phyloP scores from a whole-genome alignment of 2,797 vertebrate species.

The Emys orbicularis region DNA sequence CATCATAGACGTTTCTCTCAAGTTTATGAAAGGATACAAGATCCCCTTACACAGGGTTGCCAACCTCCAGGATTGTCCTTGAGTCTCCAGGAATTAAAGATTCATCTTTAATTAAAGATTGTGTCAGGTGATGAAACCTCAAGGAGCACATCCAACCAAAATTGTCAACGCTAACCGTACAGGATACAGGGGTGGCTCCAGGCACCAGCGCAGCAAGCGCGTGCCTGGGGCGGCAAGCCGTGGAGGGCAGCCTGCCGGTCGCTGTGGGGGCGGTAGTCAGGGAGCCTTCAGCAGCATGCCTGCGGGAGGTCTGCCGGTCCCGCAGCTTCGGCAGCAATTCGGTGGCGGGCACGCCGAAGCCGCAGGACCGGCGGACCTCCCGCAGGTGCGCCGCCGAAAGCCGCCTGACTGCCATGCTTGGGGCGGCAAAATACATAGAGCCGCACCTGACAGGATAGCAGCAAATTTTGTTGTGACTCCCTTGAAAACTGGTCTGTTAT shows the following conservation, averaged over 20 bases:
- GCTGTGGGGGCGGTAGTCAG: too few species aligned
- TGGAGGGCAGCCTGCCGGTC: too few species aligned
- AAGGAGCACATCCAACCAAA: neutral
- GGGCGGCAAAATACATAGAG: too few species aligned
- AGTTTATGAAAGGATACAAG: neutral
- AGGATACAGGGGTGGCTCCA: neutral
- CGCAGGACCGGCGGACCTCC: too few species aligned
- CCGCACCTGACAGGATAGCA: neutral
- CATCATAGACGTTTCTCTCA: neutral
- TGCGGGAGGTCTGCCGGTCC: too few species aligned
- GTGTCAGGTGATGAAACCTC: neutral
- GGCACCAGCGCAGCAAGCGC: too few species aligned
- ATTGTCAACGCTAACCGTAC: neutral
- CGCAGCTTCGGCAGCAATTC: too few species aligned
- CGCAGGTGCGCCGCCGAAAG: too few species aligned
- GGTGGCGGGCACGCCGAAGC: too few species aligned
- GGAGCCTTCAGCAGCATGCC: too few species aligned
- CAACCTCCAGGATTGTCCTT: neutral
- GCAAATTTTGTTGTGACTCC: neutral
- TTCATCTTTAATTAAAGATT: neutral
- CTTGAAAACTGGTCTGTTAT: neutral
- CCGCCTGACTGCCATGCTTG: too few species aligned
- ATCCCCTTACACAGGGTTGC: neutral
- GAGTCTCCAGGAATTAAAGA: neutral
- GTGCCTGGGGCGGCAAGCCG: too few species aligned